phyloP scores from a whole-genome alignment of 64 coral and sea anemone species.

The Platygyra sinensis region DNA sequence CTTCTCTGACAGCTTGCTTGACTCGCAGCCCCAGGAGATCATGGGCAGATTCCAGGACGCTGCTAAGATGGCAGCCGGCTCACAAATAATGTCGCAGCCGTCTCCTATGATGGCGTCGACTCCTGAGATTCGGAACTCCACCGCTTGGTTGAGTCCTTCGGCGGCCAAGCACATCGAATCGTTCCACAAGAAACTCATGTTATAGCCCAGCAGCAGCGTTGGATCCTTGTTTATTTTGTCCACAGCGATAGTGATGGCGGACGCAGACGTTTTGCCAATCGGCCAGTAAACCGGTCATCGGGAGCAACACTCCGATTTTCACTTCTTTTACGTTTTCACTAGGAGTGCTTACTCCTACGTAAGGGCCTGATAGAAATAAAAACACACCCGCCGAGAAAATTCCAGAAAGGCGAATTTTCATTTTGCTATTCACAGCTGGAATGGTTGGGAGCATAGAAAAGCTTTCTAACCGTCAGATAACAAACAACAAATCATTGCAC shows the following conservation, averaged over 20 bases:
- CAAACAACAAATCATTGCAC: too few species aligned
- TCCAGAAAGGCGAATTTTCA: not conserved
- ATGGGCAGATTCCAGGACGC: slow-evolving; percentile 86
- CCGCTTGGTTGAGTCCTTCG: slow-evolving; percentile 87
- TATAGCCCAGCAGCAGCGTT: slow-evolving; percentile 66
- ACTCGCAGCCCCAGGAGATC: slow-evolving; percentile 90
- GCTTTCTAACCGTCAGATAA: too few species aligned
- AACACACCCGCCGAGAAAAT: not conserved
- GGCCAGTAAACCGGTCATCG: slow-evolving; percentile 95
- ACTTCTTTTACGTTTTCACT: slow-evolving; percentile 31
- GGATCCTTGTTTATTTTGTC: slow-evolving; percentile 76
- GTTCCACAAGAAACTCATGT: slow-evolving; percentile 83
- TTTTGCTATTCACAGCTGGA: not conserved
- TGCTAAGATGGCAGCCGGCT: slow-evolving; percentile 76
- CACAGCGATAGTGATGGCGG: slow-evolving; percentile 84
- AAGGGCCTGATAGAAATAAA: not conserved
- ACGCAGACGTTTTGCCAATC: slow-evolving; percentile 89
- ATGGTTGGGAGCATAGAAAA: too few species aligned
- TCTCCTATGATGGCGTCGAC: slow-evolving; percentile 90
- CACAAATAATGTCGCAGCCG: slow-evolving; percentile 91
- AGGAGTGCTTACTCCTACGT: too few species aligned
- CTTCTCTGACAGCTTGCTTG: slow-evolving; percentile 80
- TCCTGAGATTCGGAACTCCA: slow-evolving; percentile 79
- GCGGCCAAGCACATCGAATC: slow-evolving; percentile 81
- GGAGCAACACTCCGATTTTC: slow-evolving; percentile 76